Percentiles rank a stretch among this genome's conserved stretches.
Conservation (phyloP, 2,888 invertebrate genomes). For the Diabrotica balteata region DNA sequence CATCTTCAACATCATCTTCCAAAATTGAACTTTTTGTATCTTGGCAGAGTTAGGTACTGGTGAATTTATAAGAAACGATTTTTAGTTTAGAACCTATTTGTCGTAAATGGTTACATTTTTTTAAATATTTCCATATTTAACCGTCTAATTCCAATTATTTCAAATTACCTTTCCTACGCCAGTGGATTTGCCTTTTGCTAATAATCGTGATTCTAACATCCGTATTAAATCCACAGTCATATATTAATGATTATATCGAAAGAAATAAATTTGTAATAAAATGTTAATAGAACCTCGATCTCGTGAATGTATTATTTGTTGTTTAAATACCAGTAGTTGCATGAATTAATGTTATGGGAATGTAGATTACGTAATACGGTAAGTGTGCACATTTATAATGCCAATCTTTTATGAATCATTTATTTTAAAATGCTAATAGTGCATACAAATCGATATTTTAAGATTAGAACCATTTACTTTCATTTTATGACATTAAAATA, state of each 20-base stretch:
- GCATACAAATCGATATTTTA: too few species aligned
- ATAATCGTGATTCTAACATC: conserved; percentile 35
- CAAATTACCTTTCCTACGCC: too few species aligned
- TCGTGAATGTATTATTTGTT: conserved; percentile 40
- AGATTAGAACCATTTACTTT: too few species aligned
- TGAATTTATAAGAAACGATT: too few species aligned
- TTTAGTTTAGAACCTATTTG: too few species aligned
- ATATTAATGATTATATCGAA: conserved; percentile 27
- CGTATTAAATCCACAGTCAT: conserved; percentile 22
- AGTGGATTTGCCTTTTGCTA: conserved; percentile 1
- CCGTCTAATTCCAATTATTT: too few species aligned
- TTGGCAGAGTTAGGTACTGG: too few species aligned
- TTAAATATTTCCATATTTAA: too few species aligned
- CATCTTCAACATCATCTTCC: too few species aligned
- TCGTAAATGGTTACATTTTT: too few species aligned
- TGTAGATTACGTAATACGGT: conserved; percentile 19
- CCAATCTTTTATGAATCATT: conserved; percentile 11
- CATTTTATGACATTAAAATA: too few species aligned
- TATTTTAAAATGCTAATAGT: conserved; percentile 17
- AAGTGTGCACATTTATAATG: conserved; percentile 16
- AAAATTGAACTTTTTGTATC: too few species aligned
- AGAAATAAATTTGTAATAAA: conserved; percentile 39
- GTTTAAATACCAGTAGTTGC: conserved; percentile 46
- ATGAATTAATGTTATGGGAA: conserved; percentile 25
- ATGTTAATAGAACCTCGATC: conserved; percentile 38